Percentiles rank a stretch among this genome's conserved stretches.
Evolutionary conservation across 1,140 invertebrate species (phyloP).

Genomic region (Megalopta genalis): DNA sequence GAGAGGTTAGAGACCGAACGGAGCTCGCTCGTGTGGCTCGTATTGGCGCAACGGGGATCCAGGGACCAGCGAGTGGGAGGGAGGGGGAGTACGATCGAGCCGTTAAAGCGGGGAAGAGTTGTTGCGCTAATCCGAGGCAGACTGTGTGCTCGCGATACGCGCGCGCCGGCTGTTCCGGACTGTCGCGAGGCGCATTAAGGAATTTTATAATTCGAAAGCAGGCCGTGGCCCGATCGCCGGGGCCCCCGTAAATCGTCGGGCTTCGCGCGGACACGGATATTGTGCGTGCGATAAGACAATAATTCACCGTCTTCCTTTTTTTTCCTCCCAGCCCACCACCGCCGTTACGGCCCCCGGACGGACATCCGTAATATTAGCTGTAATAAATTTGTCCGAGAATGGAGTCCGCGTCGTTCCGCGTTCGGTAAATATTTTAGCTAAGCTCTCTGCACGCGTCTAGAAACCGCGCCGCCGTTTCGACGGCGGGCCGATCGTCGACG

Average conservation of each 20-base stretch:
- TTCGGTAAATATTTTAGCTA: conserved; percentile 20
- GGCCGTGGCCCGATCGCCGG: background rate
- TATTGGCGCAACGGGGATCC: background rate
- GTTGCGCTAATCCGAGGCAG: background rate
- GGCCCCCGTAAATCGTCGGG: conserved; percentile 1
- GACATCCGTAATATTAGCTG: conserved; percentile 31
- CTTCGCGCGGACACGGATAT: conserved; percentile 16
- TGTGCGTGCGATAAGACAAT: conserved; percentile 36
- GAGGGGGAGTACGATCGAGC: background rate
- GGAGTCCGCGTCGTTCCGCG: background rate
- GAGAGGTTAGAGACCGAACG: no score
- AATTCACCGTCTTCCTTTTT: conserved; percentile 1
- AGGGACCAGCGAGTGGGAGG: background rate
- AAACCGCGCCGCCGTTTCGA: background rate
- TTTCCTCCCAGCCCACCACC: background rate
- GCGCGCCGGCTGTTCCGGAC: background rate
- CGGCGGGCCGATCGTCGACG: background rate
- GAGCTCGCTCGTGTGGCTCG: background rate
- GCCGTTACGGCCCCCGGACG: no score
- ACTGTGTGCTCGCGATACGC: background rate
- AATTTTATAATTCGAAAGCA: conserved; percentile 11
- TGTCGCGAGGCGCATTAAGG: background rate
- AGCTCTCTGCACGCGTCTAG: background rate
- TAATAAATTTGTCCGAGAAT: conserved; percentile 33
- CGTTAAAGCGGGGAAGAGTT: background rate